A percentile compares a stretch with the other conserved stretches of the same genome.
Conservation (phyloP, 2,888 invertebrate genomes). For the Ectropis crepuscularia region DNA sequence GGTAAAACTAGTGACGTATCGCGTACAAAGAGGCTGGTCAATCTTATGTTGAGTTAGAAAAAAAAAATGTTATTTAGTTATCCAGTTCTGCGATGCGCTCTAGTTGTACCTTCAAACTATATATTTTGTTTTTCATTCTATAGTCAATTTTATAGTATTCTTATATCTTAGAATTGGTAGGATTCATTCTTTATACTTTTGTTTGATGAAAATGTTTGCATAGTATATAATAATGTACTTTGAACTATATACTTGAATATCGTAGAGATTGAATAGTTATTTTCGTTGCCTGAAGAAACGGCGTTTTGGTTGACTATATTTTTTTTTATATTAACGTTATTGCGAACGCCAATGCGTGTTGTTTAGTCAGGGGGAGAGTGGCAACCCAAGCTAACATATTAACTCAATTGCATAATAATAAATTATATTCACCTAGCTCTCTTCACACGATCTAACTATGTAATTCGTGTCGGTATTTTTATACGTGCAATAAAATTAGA, state of each 20-base stretch:
- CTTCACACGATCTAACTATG: slow-evolving; percentile 28
- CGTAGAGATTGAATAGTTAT: slow-evolving; percentile 15
- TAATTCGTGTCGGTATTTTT: slow-evolving; percentile 69
- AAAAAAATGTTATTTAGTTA: slow-evolving; percentile 58
- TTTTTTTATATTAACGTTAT: slow-evolving; percentile 35
- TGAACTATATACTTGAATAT: slow-evolving; percentile 7
- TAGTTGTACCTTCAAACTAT: slow-evolving; percentile 31
- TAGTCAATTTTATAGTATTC: slow-evolving; percentile 37
- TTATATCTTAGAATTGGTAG: slow-evolving; percentile 32
- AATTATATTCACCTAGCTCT: slow-evolving; percentile 35
- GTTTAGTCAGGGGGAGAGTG: slow-evolving; percentile 9
- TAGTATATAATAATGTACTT: slow-evolving; percentile 12
- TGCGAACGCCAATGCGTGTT: slow-evolving; percentile 16
- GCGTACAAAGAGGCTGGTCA: slow-evolving; percentile 42
- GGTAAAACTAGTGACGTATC: slow-evolving; percentile 46
- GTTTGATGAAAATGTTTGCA: slow-evolving; percentile 8
- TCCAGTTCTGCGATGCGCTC: slow-evolving; percentile 50
- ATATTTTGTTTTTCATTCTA: slow-evolving; percentile 40
- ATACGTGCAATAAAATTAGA: slow-evolving; percentile 80
- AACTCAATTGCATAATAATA: slow-evolving; percentile 20
- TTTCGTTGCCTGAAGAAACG: slow-evolving; percentile 35
- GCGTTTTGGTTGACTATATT: slow-evolving; percentile 30
- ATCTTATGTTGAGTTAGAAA: slow-evolving; percentile 53
- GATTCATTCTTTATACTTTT: slow-evolving; percentile 10
- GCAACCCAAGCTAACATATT: slow-evolving; percentile 34